Evolutionary conservation across 2,888 invertebrate species (phyloP), one percentile per base, ranked within the genome.

Genomic region (Nebria salina): DNA sequence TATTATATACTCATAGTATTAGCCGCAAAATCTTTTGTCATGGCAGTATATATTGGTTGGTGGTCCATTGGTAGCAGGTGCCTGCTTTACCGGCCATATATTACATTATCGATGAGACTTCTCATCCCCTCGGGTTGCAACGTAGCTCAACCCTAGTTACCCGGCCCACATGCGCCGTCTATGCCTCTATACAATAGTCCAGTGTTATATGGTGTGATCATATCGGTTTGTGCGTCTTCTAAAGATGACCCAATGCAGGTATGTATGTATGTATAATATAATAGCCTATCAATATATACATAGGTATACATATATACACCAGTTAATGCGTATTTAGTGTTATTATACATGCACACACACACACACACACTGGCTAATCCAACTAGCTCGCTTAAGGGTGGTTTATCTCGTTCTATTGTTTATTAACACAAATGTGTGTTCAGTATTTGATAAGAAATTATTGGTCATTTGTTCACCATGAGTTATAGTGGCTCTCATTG

Each of bases 61-160:
- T 70, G 70, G 34, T 70, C 83, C 65, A 73, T 80, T 43, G 79
- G 84, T 82, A 84, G 82, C 84, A 84, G 83, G 84, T 84, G 84
- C 82, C 82, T 73, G 83, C 85, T 83, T 85, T 85, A 84, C 84
- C 82, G 83, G 83, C 85, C 84, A 85, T 86, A 86, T 85, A 85
- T 85, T 86, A 85, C 85, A 86, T 86, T 86, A 86, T 86, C 85
- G 86, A 86, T 85, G 85, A 84, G 70, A 70, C 70, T 70, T 68
- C 76, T 6, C 42, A 66, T 70, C 68, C 76, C 76, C 41, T 42
- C 9, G 76, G 8, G 41, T 42, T 26, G 15, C 34, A 70, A 11
- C n/a, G 5, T 9, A 70, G 8, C 70, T 7, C 66, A 20, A 20
- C 66, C 13, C 66, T 25, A 66, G n/a, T 13, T 66, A 4, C 1